Conservation (phyloP, 2,888 invertebrate species). For the Brenthis daphne region DNA sequence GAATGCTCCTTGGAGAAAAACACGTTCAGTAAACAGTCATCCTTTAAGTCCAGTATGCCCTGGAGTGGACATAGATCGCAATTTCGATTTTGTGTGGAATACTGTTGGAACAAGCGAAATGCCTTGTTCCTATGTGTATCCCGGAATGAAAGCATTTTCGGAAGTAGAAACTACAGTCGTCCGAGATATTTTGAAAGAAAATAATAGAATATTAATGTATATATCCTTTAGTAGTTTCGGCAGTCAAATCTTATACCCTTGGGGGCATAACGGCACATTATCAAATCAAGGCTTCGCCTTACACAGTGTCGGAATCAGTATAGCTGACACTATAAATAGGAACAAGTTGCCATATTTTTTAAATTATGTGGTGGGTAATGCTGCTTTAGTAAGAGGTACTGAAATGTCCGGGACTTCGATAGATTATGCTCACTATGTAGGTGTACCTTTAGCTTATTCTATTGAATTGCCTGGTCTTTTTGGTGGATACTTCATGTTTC, state of each 20-base stretch:
- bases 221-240: conserved; percentile 85
- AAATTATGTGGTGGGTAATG: conserved; percentile 78
- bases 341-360: conserved; percentile 59
- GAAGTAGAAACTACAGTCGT: conserved; percentile 85
- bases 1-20: conserved; percentile 86
- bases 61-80: conserved; percentile 90
- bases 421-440: conserved; percentile 83
- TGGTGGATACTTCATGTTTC: conserved; percentile 81
- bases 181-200: conserved; percentile 78
- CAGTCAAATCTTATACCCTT: conserved; percentile 85
- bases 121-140: conserved; percentile 83
- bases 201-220: conserved; percentile 83
- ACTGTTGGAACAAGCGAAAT: conserved; percentile 76
- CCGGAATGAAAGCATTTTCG: conserved; percentile 84
- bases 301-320: conserved; percentile 63
- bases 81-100: conserved; percentile 88
- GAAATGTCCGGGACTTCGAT: conserved; percentile 84
- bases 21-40: conserved; percentile 74
- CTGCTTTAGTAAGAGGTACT: conserved; percentile 76
- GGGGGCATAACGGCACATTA: conserved; percentile 82
- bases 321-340: conserved; percentile 64
- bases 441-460: conserved; percentile 83
- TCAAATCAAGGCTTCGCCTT: conserved; percentile 75
- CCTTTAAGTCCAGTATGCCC: conserved; percentile 68
- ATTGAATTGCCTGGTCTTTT: conserved; percentile 83